Percentiles rank a stretch among this genome's conserved stretches.
phyloP scores from a whole-genome alignment of 2,113 vertebrate genomes.

The Zosterops borbonicus region DNA sequence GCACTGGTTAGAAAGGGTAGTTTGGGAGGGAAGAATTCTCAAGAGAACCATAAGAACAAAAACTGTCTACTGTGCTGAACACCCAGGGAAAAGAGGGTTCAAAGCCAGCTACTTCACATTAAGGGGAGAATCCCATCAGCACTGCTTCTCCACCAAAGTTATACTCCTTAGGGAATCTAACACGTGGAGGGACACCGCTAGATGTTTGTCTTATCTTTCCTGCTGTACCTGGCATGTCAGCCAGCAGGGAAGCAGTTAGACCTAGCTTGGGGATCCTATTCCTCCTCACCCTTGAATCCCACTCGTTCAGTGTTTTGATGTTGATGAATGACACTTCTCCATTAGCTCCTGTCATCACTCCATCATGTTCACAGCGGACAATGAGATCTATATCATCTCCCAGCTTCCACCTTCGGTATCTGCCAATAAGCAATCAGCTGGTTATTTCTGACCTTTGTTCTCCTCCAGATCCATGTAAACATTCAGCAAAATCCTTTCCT shows the following conservation, averaged over 20 bases:
- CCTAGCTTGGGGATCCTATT: not conserved
- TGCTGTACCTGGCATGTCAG: slow-evolving; percentile 28
- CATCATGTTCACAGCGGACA: slow-evolving; percentile 95
- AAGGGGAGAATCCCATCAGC: not conserved
- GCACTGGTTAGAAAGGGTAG: not conserved
- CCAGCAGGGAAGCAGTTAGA: slow-evolving; percentile 43
- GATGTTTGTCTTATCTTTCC: not conserved
- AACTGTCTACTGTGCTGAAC: not conserved
- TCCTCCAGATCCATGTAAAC: not conserved
- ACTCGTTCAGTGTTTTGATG: slow-evolving; percentile 97
- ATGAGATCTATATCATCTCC: slow-evolving; percentile 98
- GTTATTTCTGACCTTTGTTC: not conserved
- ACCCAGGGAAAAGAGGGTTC: not conserved
- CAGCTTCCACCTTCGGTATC: slow-evolving; percentile 97
- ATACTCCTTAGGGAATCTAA: not conserved
- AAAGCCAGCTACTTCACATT: not conserved
- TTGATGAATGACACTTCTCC: slow-evolving; percentile 98
- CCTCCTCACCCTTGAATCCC: slow-evolving; percentile 93
- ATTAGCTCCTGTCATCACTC: slow-evolving; percentile 96
- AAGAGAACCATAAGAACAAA: not conserved
- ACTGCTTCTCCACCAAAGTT: not conserved
- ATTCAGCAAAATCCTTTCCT: not conserved
- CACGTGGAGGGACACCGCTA: accelerated
- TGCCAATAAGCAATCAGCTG: slow-evolving; percentile 11
- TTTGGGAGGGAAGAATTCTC: not conserved